These are phyloP conservation scores for Trisateles emortualis DNA, from an alignment of 2,888 invertebrate genomes.

Conservation along the genomic window DNA sequence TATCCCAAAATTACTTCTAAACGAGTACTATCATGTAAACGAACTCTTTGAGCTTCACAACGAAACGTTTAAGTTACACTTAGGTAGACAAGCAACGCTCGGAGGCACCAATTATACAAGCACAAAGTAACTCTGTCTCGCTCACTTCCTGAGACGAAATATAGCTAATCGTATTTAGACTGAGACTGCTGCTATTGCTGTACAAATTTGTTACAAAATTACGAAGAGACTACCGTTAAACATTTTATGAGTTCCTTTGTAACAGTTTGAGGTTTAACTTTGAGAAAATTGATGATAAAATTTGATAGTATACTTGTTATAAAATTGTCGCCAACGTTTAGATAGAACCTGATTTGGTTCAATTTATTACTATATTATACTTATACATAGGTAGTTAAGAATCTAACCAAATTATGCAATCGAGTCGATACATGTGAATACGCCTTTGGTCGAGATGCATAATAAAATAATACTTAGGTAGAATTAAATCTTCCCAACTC, in stretches of 20 bases:
- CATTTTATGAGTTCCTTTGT: conserved; percentile 1
- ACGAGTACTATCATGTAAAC: conserved; percentile 45
- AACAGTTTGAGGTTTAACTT: not conserved
- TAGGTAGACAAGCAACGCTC: conserved; percentile 27
- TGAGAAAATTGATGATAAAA: not conserved
- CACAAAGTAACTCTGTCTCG: conserved; percentile 44
- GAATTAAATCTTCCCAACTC: no score
- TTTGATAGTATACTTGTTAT: not conserved
- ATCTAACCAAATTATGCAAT: no score
- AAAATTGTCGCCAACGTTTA: not conserved
- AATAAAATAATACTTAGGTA: no score
- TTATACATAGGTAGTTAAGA: no score
- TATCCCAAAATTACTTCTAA: conserved; percentile 37
- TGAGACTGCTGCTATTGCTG: conserved; percentile 1
- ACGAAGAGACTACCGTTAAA: not conserved
- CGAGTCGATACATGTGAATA: no score
- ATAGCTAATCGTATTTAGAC: conserved; percentile 34
- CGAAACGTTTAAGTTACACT: conserved; percentile 51
- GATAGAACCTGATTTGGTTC: no score
- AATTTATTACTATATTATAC: no score
- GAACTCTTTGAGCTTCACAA: conserved; percentile 36
- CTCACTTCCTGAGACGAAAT: conserved; percentile 42
- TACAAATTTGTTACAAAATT: conserved; percentile 10
- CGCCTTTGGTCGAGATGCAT: no score
- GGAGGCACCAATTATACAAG: conserved; percentile 37